Conservation (phyloP, 2,113 vertebrate genomes). For the Rhineura floridana region DNA sequence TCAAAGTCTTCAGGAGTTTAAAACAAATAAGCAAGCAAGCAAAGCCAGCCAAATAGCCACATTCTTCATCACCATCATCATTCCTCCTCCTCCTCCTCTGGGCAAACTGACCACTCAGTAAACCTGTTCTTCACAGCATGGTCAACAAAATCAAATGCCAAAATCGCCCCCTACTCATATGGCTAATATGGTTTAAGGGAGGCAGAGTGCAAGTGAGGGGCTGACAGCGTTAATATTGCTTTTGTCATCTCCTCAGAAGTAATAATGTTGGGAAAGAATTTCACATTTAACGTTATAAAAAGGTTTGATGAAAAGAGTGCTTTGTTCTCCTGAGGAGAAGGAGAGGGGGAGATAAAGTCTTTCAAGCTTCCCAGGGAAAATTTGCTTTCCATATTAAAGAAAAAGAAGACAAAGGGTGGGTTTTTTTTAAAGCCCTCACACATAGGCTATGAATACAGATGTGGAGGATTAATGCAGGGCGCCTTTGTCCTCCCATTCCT, state of each 20-base stretch:
- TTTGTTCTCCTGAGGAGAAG: constrained; percentile 61
- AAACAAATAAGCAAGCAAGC: not conserved
- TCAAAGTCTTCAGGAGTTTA: constrained; percentile 29
- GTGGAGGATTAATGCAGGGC: constrained; percentile 52
- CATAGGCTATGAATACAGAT: constrained; percentile 53
- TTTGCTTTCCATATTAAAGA: constrained; percentile 70
- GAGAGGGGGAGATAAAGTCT: constrained; percentile 61
- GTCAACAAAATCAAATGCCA: constrained; percentile 18
- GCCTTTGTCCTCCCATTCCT: constrained; percentile 23
- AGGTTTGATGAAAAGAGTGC: constrained; percentile 59
- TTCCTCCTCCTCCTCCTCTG: constrained; percentile 18
- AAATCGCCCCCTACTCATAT: constrained; percentile 26
- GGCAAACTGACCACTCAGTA: constrained; percentile 34
- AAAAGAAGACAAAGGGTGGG: constrained; percentile 61
- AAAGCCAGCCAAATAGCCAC: not conserved
- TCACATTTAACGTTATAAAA: constrained; percentile 66
- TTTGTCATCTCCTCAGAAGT: constrained; percentile 65
- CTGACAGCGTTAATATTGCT: constrained; percentile 58
- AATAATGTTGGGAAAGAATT: constrained; percentile 56
- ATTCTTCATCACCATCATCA: constrained; percentile 26
- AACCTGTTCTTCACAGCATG: constrained; percentile 23
- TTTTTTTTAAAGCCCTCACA: constrained; percentile 58
- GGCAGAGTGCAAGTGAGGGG: constrained; percentile 52
- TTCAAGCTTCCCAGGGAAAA: constrained; percentile 65
- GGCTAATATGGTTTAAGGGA: constrained; percentile 55